These are phyloP conservation scores for human DNA, from an alignment of 2,113 vertebrate genomes.

Conservation along the genomic window DNA sequence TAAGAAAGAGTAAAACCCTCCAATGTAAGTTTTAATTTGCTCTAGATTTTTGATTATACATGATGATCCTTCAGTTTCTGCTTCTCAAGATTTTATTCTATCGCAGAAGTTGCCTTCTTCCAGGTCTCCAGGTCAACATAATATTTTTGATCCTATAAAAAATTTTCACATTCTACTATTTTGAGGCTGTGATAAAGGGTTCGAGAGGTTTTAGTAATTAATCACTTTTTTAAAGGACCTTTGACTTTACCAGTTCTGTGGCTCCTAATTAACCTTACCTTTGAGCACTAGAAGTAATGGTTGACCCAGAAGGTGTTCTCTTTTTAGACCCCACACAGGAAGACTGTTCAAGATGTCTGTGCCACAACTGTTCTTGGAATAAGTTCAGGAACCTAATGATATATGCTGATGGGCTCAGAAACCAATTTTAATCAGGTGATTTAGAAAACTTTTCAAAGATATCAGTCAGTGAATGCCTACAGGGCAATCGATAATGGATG, in stretches of 20 bases:
- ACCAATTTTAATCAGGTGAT: conserved; percentile 24
- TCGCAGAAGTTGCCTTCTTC: neutral
- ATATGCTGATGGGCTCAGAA: conserved; percentile 9
- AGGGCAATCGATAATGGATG: conserved; percentile 12
- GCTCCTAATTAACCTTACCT: neutral
- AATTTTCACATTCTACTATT: neutral
- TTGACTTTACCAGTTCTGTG: neutral
- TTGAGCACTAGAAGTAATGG: neutral
- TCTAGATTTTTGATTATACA: neutral
- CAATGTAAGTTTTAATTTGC: neutral
- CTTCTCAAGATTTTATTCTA: conserved; percentile 11
- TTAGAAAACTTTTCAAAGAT: conserved; percentile 33
- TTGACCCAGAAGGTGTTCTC: neutral
- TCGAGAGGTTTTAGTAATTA: neutral
- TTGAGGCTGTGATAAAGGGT: neutral
- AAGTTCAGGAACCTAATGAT: conserved; percentile 14
- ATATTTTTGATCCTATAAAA: neutral
- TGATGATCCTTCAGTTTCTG: neutral
- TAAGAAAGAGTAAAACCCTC: neutral
- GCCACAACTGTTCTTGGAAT: neutral
- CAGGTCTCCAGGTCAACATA: neutral
- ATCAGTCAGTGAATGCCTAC: neutral
- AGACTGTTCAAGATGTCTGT: conserved; percentile 3
- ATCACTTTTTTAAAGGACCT: neutral
- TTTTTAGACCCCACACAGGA: neutral